A percentile compares a stretch with the other conserved stretches of the same genome.
Evolutionary conservation across 2,797 vertebrate species (phyloP).

Genomic region (Percopsis omiscomaycus): DNA sequence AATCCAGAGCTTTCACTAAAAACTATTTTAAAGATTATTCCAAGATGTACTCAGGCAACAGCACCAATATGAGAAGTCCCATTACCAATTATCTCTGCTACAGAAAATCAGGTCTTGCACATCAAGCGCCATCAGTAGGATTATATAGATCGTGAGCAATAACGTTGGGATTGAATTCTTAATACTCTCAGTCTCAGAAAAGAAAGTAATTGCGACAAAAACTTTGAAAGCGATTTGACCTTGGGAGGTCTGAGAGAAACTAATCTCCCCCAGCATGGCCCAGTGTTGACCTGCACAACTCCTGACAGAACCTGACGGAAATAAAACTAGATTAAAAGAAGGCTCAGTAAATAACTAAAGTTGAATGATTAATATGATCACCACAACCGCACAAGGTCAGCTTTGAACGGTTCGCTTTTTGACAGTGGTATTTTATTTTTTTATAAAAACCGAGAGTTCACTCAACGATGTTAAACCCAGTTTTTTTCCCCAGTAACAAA

Average conservation of each 20-base stretch:
- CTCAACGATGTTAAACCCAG: too few species aligned
- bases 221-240: slow-evolving; percentile 38
- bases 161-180: slow-evolving; percentile 6
- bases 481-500: too few species aligned
- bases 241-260: slow-evolving; percentile 23
- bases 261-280: slow-evolving; percentile 21
- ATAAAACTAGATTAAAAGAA: slow-evolving; percentile 9
- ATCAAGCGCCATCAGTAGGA: background rate
- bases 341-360: background rate
- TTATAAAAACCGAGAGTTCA: too few species aligned
- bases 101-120: too few species aligned
- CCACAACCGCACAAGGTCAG: slow-evolving; percentile 1
- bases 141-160: slow-evolving; percentile 7
- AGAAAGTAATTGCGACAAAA: slow-evolving; percentile 38
- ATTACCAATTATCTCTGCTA: too few species aligned
- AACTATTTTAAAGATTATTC: too few species aligned
- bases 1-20: too few species aligned
- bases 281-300: slow-evolving; percentile 12
- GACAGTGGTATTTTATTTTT: background rate
- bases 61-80: too few species aligned
- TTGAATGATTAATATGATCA: background rate
- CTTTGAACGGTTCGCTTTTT: background rate
- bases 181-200: slow-evolving; percentile 5
- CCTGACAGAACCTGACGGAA: slow-evolving; percentile 27
- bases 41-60: too few species aligned